Evolutionary conservation across 2,888 invertebrate species (phyloP).

Genomic region (Lamproptera curius): DNA sequence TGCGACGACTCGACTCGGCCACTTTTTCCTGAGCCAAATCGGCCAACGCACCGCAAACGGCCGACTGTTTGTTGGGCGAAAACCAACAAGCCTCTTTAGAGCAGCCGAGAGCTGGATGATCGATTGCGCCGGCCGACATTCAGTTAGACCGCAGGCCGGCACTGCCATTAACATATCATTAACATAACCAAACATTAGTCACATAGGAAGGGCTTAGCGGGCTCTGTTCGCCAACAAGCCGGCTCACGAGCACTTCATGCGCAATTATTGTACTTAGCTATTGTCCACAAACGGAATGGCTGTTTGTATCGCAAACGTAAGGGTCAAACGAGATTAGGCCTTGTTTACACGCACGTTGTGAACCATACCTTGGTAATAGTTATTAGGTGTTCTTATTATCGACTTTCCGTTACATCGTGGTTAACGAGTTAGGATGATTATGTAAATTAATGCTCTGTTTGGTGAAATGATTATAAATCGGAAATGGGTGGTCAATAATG

Average conservation of each 20-base stretch:
- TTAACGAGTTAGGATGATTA: not conserved
- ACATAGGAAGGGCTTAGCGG: slow-evolving; percentile 66
- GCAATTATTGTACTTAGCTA: slow-evolving; percentile 73
- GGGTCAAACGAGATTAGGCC: slow-evolving; percentile 67
- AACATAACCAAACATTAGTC: slow-evolving; percentile 73
- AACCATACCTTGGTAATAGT: slow-evolving; percentile 25
- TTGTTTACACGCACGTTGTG: slow-evolving; percentile 49
- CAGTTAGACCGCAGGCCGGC: slow-evolving; percentile 55
- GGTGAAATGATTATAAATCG: no score
- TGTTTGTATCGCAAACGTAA: slow-evolving; percentile 68
- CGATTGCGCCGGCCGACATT: slow-evolving; percentile 54
- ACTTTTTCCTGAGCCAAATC: slow-evolving; percentile 13
- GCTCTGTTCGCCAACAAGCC: slow-evolving; percentile 61
- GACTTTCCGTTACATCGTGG: no score
- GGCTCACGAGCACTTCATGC: slow-evolving; percentile 54
- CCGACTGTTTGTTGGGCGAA: slow-evolving; percentile 57
- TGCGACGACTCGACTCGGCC: slow-evolving; percentile 3
- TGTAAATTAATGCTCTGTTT: not conserved
- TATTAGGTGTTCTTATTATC: slow-evolving; percentile 10
- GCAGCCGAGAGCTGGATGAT: slow-evolving; percentile 45
- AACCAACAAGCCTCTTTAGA: slow-evolving; percentile 45
- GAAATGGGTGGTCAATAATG: no score
- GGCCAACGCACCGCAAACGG: slow-evolving; percentile 23
- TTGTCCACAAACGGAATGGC: slow-evolving; percentile 63
- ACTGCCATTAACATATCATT: slow-evolving; percentile 75